Conservation (phyloP, 2,797 vertebrate species). For the Oreochromis grahami region DNA sequence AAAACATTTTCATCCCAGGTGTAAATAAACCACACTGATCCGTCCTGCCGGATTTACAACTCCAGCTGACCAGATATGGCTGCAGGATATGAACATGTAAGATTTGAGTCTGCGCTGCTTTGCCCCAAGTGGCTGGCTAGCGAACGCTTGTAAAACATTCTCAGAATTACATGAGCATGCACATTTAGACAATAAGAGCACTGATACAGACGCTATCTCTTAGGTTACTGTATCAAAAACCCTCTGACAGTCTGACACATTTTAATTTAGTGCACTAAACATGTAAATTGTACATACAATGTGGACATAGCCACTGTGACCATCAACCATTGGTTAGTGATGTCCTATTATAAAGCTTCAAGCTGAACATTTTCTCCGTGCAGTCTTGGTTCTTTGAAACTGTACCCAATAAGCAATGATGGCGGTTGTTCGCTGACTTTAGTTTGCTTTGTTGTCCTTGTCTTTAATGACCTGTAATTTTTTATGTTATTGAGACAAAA, state of each 20-base stretch:
- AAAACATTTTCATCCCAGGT: conserved; percentile 49
- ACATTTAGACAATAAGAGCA: neutral
- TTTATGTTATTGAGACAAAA: neutral
- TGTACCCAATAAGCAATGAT: neutral
- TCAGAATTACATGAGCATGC: neutral
- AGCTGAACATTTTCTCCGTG: neutral
- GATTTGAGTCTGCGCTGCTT: neutral
- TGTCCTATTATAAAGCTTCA: neutral
- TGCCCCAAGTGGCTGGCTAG: neutral
- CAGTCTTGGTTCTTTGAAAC: neutral
- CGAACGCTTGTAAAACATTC: neutral
- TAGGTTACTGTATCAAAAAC: neutral
- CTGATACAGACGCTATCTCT: neutral
- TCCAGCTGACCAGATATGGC: neutral
- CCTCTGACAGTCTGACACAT: neutral
- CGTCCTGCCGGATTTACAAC: conserved; percentile 5
- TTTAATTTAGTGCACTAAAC: neutral
- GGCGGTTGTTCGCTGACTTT: neutral
- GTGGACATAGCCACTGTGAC: too few relatives aligned
- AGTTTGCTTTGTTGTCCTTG: neutral
- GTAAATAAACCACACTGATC: conserved; percentile 33
- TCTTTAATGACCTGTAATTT: neutral
- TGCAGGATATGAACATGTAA: neutral
- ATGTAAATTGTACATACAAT: neutral
- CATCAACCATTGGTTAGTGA: neutral